phyloP scores from a whole-genome alignment of 2,113 vertebrate genomes.

The Salvelinus sp. region DNA sequence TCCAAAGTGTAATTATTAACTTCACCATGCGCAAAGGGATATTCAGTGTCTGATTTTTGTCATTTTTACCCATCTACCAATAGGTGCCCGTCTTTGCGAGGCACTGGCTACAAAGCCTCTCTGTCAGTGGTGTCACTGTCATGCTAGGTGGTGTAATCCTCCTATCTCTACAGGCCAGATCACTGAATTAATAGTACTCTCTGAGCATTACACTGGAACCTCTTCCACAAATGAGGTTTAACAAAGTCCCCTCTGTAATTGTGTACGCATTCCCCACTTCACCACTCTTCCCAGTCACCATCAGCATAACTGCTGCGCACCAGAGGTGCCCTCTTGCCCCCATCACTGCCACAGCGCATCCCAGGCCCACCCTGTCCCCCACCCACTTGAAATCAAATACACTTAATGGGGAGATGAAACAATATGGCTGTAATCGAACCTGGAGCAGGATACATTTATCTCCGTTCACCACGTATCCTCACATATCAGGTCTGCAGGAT shows the following conservation, averaged over 20 bases:
- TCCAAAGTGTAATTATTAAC: too few species aligned
- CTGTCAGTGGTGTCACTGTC: constrained; percentile 43
- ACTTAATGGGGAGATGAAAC: constrained; percentile 73
- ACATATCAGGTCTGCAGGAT: neutral
- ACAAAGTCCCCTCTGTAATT: constrained; percentile 65
- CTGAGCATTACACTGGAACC: constrained; percentile 48
- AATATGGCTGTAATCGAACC: constrained; percentile 66
- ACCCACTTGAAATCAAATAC: constrained; percentile 72
- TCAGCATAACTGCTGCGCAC: constrained; percentile 58
- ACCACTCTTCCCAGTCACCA: constrained; percentile 43
- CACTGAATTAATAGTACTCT: constrained; percentile 65
- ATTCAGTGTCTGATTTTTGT: too few species aligned
- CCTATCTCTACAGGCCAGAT: constrained; percentile 38
- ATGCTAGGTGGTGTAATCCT: constrained; percentile 43
- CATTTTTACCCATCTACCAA: too few species aligned
- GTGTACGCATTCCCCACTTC: constrained; percentile 50
- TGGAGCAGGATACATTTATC: constrained; percentile 62
- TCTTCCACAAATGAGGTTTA: constrained; percentile 68
- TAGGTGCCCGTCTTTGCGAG: too few species aligned
- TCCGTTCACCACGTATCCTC: constrained; percentile 43
- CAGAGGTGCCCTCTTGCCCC: constrained; percentile 59
- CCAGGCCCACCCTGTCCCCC: constrained; percentile 29
- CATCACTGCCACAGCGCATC: constrained; percentile 38
- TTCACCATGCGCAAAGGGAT: too few species aligned
- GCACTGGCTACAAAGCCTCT: constrained; percentile 28